Evolutionary conservation across 2,888 invertebrate species (phyloP), one percentile per base, ranked within the genome.

Genomic region (Troides oblongomaculatus): DNA sequence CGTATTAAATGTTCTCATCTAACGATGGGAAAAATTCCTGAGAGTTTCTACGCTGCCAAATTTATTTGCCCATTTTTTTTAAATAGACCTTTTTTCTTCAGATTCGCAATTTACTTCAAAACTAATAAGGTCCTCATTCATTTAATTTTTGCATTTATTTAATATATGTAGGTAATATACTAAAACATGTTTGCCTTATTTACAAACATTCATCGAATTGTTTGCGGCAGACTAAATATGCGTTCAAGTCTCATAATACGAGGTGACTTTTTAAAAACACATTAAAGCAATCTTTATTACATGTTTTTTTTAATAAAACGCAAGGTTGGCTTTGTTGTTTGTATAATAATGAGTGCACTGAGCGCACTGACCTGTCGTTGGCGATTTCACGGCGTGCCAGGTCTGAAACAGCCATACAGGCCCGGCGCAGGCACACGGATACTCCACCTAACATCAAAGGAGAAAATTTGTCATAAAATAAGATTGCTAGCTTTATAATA

Each of bases 351-450:
- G 83, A 81, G 81, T 78, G 82, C 81, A 79, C 74, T 68, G 62
- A 75, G 80, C 85, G 82, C 87, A 87, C 79, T 90, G 90, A 90
- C 89, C 90, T 86, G 89, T 85, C 78, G 71, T 76, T 69, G 66
- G 76, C 85, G 82, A 89, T 90, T 90, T 89, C 87, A 90, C 90
- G 89, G 82, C 81, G 81, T 76, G 78, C 76, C 83, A 84, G 82
- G 79, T 83, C 84, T 84, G 79, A 84, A 84, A 85, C 84, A 83
- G 81, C 82, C 74, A 23, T 25, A 58, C n/a, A 74, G 64, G 71
- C 65, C 73, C 71, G 74, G 62, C 43, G 63, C 75, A 73, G 74
- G 73, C 72, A 46, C 65, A 66, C 66, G 50, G 50, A 25, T 60
- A 62, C 67, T 63, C 69, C 53, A n/a, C 53, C 18, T 69, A 46